Evolutionary conservation across 2,113 vertebrate genomes (phyloP).

Genomic region (Oreotragus oreotragus): DNA sequence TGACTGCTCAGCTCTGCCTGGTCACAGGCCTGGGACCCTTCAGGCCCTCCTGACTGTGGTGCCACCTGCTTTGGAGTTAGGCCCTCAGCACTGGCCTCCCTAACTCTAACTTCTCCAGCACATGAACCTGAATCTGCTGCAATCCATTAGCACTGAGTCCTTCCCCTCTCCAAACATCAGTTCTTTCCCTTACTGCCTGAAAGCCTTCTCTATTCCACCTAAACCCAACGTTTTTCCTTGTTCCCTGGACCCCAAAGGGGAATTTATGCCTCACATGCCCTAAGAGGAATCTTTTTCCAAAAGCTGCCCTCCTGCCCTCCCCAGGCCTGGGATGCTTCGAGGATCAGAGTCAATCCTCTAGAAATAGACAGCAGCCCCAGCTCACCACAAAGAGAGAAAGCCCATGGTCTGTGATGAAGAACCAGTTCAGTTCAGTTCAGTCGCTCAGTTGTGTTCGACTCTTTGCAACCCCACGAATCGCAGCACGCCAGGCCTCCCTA

Average conservation of each 20-base stretch:
- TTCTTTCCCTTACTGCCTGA: background rate
- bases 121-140: background rate
- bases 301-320: background rate
- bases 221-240: background rate
- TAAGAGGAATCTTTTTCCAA: background rate
- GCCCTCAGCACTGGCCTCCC: too few species aligned
- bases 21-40: too few species aligned
- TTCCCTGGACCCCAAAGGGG: background rate
- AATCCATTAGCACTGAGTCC: background rate
- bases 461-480: too few species aligned
- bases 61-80: too few species aligned
- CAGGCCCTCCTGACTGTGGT: too few species aligned
- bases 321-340: background rate
- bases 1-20: too few species aligned
- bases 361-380: background rate
- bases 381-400: background rate
- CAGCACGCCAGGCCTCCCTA: too few species aligned
- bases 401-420: background rate
- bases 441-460: too few species aligned
- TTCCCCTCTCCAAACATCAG: background rate
- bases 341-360: background rate
- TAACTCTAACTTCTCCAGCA: too few species aligned
- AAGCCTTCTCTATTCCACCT: background rate
- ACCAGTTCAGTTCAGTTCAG: too few species aligned
- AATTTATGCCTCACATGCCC: background rate